phyloP scores from a whole-genome alignment of 2,113 vertebrate genomes.

The Zonotrichia leucophrys region DNA sequence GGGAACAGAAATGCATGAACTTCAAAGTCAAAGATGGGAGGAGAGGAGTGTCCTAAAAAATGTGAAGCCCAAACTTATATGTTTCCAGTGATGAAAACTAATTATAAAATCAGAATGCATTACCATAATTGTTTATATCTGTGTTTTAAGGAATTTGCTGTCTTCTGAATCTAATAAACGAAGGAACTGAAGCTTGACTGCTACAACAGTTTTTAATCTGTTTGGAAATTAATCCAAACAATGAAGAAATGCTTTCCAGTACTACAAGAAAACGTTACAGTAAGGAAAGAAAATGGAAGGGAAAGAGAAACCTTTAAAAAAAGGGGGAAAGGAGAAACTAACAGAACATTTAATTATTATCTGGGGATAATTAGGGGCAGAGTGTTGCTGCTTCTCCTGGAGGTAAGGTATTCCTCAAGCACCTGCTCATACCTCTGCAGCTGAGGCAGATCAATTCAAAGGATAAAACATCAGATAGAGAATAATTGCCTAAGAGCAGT shows the following conservation, averaged over 20 bases:
- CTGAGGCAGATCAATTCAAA: constrained; percentile 7
- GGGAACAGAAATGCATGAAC: background rate
- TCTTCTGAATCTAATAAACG: constrained; percentile 76
- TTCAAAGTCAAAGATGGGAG: constrained; percentile 6
- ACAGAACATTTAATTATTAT: background rate
- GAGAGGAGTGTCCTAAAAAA: constrained; percentile 1
- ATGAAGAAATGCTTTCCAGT: constrained; percentile 63
- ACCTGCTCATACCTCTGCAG: constrained; percentile 10
- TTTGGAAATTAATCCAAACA: constrained; percentile 74
- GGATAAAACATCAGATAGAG: background rate
- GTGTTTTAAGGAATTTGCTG: constrained; percentile 75
- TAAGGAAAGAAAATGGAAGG: constrained; percentile 50
- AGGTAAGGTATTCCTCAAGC: background rate
- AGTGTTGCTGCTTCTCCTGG: background rate
- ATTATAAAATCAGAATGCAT: constrained; percentile 70
- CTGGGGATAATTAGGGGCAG: constrained; percentile 1
- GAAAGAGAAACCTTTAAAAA: background rate
- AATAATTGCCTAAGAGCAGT: constrained; percentile 6
- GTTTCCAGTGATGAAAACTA: constrained; percentile 60
- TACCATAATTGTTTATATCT: constrained; percentile 75
- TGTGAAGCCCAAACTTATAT: constrained; percentile 5
- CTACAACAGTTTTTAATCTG: constrained; percentile 74
- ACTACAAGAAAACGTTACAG: constrained; percentile 42
- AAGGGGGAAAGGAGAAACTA: background rate
- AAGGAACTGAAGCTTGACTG: constrained; percentile 75